These are phyloP conservation scores for Sympetrum striolatum DNA, from an alignment of 2,888 invertebrate species.

Conservation along the genomic window DNA sequence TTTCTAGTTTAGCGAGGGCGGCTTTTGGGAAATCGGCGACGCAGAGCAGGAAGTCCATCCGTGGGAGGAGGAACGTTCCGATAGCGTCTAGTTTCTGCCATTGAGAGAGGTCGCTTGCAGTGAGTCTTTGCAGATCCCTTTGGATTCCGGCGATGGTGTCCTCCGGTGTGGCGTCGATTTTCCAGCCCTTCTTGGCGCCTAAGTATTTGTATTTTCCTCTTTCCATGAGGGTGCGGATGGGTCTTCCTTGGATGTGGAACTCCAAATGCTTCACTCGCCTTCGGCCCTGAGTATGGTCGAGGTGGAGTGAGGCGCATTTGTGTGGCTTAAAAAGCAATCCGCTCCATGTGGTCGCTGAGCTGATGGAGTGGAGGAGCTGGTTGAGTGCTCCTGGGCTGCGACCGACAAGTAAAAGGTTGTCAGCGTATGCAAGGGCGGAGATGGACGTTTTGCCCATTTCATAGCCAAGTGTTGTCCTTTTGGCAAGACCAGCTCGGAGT, in stretches of 20 bases:
- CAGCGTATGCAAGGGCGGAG: conserved; percentile 49
- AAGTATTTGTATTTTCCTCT: conserved; percentile 52
- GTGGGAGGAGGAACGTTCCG: conserved; percentile 49
- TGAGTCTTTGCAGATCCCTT: not conserved
- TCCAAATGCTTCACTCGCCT: no score
- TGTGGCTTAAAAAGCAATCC: conserved; percentile 48
- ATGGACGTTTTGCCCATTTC: conserved; percentile 43
- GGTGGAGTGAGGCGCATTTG: not conserved
- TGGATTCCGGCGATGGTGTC: conserved; percentile 45
- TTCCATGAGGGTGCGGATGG: not conserved
- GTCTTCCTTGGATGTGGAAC: not conserved
- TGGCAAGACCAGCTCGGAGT: conserved; percentile 45
- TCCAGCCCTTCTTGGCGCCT: conserved; percentile 54
- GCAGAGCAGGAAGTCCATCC: not conserved
- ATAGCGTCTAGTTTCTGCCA: conserved; percentile 51
- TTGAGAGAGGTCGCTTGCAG: conserved; percentile 47
- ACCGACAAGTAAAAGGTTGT: conserved; percentile 50
- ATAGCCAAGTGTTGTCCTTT: not conserved
- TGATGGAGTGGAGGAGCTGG: conserved; percentile 22
- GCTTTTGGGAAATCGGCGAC: not conserved
- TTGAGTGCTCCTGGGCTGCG: conserved; percentile 45
- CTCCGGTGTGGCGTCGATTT: conserved; percentile 49
- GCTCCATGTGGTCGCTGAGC: conserved; percentile 44
- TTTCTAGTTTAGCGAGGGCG: no score
- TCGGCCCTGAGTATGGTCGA: not conserved